phyloP scores from a whole-genome alignment of 2,113 vertebrate genomes.

The Notiomystis cincta region DNA sequence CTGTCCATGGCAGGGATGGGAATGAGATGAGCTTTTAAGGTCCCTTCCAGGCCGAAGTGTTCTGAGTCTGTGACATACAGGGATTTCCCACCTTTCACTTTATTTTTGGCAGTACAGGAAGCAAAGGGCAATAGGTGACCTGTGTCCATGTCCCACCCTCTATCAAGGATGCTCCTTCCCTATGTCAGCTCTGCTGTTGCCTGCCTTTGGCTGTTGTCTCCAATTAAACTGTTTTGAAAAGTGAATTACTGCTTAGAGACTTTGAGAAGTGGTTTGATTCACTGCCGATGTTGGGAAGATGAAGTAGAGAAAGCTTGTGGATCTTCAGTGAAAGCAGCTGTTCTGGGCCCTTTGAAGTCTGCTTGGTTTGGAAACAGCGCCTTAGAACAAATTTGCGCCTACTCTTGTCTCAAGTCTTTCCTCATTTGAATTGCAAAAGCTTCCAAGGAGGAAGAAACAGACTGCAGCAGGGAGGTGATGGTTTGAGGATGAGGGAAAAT shows the following conservation, averaged over 20 bases:
- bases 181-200: accelerated
- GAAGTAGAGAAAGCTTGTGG: not conserved
- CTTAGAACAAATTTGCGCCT: not conserved
- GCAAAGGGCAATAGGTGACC: accelerated
- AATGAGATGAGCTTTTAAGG: not conserved
- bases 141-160: not conserved
- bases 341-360: not conserved
- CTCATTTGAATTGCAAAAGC: not conserved
- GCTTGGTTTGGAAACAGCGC: not conserved
- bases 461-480: not conserved
- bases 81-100: not conserved
- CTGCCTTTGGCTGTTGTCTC: not conserved
- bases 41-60: not conserved
- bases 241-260: not conserved
- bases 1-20: not conserved
- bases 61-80: not conserved
- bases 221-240: not conserved
- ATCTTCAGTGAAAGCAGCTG: not conserved
- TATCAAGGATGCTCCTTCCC: not conserved
- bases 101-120: not conserved
- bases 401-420: not conserved
- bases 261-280: not conserved
- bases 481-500: not conserved
- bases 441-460: not conserved
- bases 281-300: not conserved